Evolutionary conservation across 2,888 invertebrate genomes (phyloP).

Genomic region (Myathropa florea): DNA sequence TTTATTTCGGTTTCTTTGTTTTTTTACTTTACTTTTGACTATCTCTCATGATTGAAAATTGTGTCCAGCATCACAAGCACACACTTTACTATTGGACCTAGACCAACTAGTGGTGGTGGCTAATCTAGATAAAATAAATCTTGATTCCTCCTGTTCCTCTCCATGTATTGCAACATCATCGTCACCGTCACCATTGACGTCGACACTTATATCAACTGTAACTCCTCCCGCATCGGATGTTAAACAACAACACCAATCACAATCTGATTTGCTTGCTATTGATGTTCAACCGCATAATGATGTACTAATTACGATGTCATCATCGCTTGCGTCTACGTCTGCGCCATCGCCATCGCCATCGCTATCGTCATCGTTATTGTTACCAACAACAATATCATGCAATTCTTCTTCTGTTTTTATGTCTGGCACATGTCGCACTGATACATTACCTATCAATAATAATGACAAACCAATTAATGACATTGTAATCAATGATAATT

Average conservation of each 20-base stretch:
- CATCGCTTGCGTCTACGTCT: conserved; percentile 48
- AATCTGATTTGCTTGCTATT: conserved; percentile 48
- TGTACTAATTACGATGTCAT: conserved; percentile 55
- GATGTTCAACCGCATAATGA: conserved; percentile 54
- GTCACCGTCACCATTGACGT: conserved; percentile 68
- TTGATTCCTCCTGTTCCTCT: conserved; percentile 80
- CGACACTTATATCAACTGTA: conserved; percentile 71
- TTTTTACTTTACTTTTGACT: conserved; percentile 73
- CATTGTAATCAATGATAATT: conserved; percentile 59
- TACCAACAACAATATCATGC: conserved; percentile 47
- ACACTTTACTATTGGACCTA: conserved; percentile 83
- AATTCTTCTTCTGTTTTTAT: conserved; percentile 56
- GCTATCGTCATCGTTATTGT: conserved; percentile 52
- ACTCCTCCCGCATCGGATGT: conserved; percentile 72
- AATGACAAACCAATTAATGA: conserved; percentile 60
- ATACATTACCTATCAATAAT: conserved; percentile 51
- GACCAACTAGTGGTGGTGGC: conserved; percentile 82
- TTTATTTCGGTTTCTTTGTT: conserved; percentile 74
- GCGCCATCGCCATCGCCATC: conserved; percentile 37
- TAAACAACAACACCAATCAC: conserved; percentile 40
- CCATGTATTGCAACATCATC: conserved; percentile 72
- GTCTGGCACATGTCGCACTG: conserved; percentile 64
- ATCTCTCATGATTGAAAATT: conserved; percentile 78
- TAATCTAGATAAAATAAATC: conserved; percentile 81
- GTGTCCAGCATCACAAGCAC: conserved; percentile 81